Base-by-base conservation (phyloP, 2,888 invertebrate species). In the Eurois occulta region DNA sequence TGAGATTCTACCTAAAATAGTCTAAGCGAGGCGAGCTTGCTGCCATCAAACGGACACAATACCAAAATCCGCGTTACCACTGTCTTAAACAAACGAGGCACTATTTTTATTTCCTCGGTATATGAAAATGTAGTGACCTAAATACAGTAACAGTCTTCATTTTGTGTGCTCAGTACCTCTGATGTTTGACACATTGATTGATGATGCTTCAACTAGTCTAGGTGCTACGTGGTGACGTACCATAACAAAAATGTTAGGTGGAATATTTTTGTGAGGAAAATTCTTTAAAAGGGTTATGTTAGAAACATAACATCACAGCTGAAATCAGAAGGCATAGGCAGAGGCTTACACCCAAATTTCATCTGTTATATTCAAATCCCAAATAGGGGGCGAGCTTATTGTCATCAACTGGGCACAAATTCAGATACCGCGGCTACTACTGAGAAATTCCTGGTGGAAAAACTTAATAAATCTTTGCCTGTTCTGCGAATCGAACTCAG, bases 101-200 rank as follows among this genome's bases (percentile, higher is more conserved):
- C 58, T 28, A 28, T 64, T 38, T 65, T 28, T 52, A 38, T 46
- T 65, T n/a, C 46, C 46, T n/a, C 58, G 13, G 32, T 5, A 72
- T 78, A 68, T 65, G 35, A 82, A 72, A 68, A 60, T 60, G 8
- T 32, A 8, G 48, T 72, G 71, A 78, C 81, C 78, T 52, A 43
- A 72, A 82, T 77, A 72, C 41, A 1, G 71, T 18, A 32, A 18
- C 21, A 4, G 67, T 58, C 32, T 70, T 70, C 81, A 58, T 76
- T 77, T 62, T 72, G 72, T 81, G 18, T 78, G 78, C 83, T 72
- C 28, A 77, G 83, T 43, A 58, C 71, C 52, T 60, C 7, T 28
- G 24, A 55, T 32, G 72, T 82, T 72, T 72, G 81, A 24, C 68
- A 81, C 35, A 28, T 82, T 81, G 81, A 81, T 81, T 77, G 83